Evolutionary conservation across 2,888 invertebrate species (phyloP).

Genomic region (Biston betularia): DNA sequence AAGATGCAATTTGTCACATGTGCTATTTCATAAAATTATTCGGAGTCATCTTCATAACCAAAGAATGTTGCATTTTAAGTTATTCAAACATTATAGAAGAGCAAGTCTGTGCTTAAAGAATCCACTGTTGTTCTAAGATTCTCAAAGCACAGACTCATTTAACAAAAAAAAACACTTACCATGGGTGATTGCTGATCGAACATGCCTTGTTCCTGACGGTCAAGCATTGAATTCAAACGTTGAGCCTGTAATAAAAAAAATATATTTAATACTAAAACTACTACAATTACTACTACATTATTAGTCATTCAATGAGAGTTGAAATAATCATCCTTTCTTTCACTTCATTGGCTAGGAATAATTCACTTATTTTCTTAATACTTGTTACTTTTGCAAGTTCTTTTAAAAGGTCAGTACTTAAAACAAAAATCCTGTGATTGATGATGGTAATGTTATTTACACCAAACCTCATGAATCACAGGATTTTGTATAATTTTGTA

Average conservation of each 20-base stretch:
- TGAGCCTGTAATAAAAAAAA: slow-evolving; percentile 77
- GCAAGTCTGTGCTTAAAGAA: slow-evolving; percentile 34
- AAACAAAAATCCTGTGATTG: too few species aligned
- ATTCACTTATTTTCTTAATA: too few species aligned
- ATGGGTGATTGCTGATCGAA: slow-evolving; percentile 81
- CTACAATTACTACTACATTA: too few species aligned
- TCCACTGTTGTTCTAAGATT: slow-evolving; percentile 13
- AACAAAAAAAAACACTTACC: slow-evolving; percentile 66
- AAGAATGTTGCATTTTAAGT: slow-evolving; percentile 21
- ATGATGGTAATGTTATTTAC: too few species aligned
- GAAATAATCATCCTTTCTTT: too few species aligned
- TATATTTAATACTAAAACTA: neutral
- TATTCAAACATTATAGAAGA: slow-evolving; percentile 17
- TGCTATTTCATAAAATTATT: slow-evolving; percentile 20
- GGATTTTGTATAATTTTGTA: too few species aligned
- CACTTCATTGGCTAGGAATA: too few species aligned
- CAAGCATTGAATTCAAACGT: slow-evolving; percentile 88
- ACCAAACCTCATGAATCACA: too few species aligned
- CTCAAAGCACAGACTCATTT: slow-evolving; percentile 37
- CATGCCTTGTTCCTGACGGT: slow-evolving; percentile 89
- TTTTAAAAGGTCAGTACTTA: too few species aligned
- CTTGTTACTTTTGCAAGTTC: too few species aligned
- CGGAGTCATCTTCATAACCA: neutral
- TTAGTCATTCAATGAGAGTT: too few species aligned
- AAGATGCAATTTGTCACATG: slow-evolving; percentile 25